phyloP scores from a whole-genome alignment of 2,888 invertebrate genomes.

The Pocota personata region DNA sequence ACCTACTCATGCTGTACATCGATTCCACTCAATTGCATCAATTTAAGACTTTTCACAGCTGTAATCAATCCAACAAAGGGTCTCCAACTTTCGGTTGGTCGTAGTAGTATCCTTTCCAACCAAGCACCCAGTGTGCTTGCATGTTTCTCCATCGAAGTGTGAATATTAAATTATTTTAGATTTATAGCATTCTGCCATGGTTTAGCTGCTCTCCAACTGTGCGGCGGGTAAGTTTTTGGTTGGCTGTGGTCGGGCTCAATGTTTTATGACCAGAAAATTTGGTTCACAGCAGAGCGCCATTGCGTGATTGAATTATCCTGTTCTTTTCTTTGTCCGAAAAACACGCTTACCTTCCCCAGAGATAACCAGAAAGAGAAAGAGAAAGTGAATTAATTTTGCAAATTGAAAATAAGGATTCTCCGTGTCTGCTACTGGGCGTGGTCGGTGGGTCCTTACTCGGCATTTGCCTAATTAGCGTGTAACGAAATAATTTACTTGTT shows the following conservation, averaged over 20 bases:
- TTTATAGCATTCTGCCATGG: background rate
- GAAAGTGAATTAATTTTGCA: background rate
- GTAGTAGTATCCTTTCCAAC: background rate
- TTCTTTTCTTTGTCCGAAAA: background rate
- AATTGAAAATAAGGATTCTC: conserved; percentile 5
- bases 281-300: conserved; percentile 13
- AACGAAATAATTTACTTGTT: conserved; percentile 25
- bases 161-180: conserved; percentile 20
- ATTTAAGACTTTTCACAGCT: background rate
- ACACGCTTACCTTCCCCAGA: background rate
- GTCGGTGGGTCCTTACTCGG: background rate
- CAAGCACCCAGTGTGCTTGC: background rate
- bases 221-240: background rate
- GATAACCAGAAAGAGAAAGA: too few species aligned
- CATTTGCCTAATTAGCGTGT: conserved; percentile 18
- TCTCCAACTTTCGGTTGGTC: background rate
- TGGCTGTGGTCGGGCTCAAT: background rate
- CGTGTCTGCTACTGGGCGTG: background rate
- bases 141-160: conserved; percentile 25
- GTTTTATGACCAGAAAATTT: conserved; percentile 15
- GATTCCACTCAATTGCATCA: background rate
- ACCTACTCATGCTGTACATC: too few species aligned
- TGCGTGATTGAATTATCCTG: conserved; percentile 6
- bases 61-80: background rate
- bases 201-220: conserved; percentile 5